Evolutionary conservation across 2,888 invertebrate species (phyloP).

Genomic region (Lasioglossum leucozonium): DNA sequence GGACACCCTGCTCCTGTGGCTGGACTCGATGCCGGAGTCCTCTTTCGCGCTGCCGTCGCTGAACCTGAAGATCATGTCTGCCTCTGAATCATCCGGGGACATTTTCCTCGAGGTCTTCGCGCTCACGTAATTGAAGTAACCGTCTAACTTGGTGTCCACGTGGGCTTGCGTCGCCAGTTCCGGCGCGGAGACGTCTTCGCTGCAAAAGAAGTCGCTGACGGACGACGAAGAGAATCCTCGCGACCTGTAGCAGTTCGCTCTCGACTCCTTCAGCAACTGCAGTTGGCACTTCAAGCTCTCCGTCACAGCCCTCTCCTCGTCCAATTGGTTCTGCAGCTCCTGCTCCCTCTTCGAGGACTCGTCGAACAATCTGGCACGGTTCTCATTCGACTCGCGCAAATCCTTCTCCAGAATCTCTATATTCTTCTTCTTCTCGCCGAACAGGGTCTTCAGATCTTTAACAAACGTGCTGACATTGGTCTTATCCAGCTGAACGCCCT

Average conservation of each 20-base stretch:
- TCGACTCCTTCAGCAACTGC: constrained; percentile 39
- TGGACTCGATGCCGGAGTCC: constrained; percentile 76
- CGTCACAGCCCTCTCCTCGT: constrained; percentile 39
- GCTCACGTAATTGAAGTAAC: background rate
- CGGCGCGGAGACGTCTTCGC: constrained; percentile 30
- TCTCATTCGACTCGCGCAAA: background rate
- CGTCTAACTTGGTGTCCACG: constrained; percentile 7
- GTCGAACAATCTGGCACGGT: constrained; percentile 12
- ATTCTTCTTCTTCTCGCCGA: constrained; percentile 50
- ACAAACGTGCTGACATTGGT: constrained; percentile 29
- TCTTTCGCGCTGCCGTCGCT: constrained; percentile 70
- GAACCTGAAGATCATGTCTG: constrained; percentile 51
- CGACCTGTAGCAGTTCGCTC: background rate
- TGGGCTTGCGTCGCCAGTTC: constrained; percentile 18
- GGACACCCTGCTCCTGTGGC: constrained; percentile 34
- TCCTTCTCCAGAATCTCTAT: constrained; percentile 15
- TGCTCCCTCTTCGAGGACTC: constrained; percentile 25
- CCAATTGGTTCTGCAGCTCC: constrained; percentile 45
- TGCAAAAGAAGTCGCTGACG: constrained; percentile 26
- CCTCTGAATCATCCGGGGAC: constrained; percentile 1
- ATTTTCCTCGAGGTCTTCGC: constrained; percentile 8
- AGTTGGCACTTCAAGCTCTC: constrained; percentile 49
- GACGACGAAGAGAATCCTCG: background rate
- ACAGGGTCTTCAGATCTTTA: constrained; percentile 54
- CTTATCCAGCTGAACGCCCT: constrained; percentile 14